Conservation (phyloP, 2,888 invertebrate genomes). For the Temnothorax rugatulus region DNA sequence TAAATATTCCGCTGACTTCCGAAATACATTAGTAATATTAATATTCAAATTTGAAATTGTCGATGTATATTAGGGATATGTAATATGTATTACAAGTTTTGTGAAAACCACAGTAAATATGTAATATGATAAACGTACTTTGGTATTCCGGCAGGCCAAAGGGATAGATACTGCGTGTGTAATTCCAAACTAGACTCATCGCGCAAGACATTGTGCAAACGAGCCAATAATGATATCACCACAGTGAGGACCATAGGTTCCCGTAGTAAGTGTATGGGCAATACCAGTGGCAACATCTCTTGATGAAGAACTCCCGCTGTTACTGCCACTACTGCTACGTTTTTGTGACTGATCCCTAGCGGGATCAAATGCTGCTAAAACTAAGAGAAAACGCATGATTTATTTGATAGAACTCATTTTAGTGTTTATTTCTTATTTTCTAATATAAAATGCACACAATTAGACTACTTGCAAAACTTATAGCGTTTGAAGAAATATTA, state of each 20-base stretch:
- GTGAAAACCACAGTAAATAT: not conserved
- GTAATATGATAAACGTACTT: conserved; percentile 88
- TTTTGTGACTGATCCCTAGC: conserved; percentile 85
- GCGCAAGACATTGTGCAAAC: conserved; percentile 93
- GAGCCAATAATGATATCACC: conserved; percentile 93
- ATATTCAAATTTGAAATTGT: not conserved
- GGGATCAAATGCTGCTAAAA: conserved; percentile 86
- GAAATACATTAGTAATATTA: conserved; percentile 19
- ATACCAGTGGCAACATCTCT: conserved; percentile 84
- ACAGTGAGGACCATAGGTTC: conserved; percentile 92
- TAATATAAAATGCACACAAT: not conserved
- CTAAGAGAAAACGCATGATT: conserved; percentile 64
- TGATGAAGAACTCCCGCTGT: conserved; percentile 80
- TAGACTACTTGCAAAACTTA: not conserved
- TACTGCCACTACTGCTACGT: conserved; percentile 82
- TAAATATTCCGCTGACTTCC: not conserved
- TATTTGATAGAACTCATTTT: not conserved
- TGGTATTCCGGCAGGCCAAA: conserved; percentile 95
- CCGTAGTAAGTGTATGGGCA: conserved; percentile 86
- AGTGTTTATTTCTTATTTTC: not conserved
- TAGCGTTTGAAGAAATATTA: not conserved
- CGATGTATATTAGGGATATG: not conserved
- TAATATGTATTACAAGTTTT: not conserved
- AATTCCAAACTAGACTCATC: conserved; percentile 95
- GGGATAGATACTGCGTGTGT: conserved; percentile 92